These are phyloP conservation scores for Dysmachus trigonus DNA, from an alignment of 2,888 invertebrate species.

Conservation along the genomic window DNA sequence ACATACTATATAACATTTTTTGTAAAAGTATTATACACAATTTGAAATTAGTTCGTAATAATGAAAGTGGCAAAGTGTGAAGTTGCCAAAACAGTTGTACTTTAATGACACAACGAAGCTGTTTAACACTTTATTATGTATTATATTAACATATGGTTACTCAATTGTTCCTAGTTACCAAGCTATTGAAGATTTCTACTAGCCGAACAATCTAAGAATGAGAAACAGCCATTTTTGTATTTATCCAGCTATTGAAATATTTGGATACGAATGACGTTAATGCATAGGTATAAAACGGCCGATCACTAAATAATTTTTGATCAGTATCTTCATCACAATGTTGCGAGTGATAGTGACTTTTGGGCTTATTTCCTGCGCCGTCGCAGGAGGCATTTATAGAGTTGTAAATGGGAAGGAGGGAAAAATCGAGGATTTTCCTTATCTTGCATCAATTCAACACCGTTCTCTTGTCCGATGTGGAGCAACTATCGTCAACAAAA, in stretches of 20 bases:
- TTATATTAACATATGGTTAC: not conserved
- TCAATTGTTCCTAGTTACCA: not conserved
- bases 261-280: not conserved
- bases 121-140: not conserved
- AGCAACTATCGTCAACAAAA: slow-evolving; percentile 51
- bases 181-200: not conserved
- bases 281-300: slow-evolving; percentile 2
- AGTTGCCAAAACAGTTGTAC: too few relatives aligned
- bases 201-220: not conserved
- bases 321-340: not conserved
- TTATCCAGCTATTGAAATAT: not conserved
- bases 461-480: slow-evolving; percentile 48
- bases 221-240: not conserved
- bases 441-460: slow-evolving; percentile 53
- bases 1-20: too few relatives aligned
- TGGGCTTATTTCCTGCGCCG: not conserved
- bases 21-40: too few relatives aligned
- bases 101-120: not conserved
- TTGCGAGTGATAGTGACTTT: not conserved
- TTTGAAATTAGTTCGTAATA: not conserved
- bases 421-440: slow-evolving; percentile 54
- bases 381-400: not conserved
- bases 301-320: slow-evolving; percentile 51
- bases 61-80: not conserved
- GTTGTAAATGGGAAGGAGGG: slow-evolving; percentile 55